Base-by-base conservation (phyloP, 1,140 invertebrate species). In the Zaprionus ornatus region DNA sequence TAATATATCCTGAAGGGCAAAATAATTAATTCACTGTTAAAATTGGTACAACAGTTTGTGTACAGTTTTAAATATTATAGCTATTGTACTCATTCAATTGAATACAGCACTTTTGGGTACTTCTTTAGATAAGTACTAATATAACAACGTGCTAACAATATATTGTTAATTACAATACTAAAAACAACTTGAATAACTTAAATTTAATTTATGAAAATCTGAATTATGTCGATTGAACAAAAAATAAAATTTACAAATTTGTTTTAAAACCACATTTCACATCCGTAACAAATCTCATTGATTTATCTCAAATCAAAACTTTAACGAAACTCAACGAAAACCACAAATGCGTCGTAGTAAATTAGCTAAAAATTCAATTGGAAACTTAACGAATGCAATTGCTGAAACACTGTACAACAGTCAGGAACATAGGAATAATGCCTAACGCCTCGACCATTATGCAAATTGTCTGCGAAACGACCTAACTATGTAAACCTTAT, bases 391-490 rank as follows among this genome's bases (percentile, higher is more conserved):
- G 40, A 40, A n/a, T n/a, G 13, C 37, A 40, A 40, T n/a, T 40
- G 37, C n/a, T 40, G 4, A 40, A 15, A 40, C 15, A 40, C 15
- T 40, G 13, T n/a, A 15, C 4, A 42, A 45, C 2, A n/a, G n/a
- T n/a, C n/a, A 17, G 40, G n/a, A 45, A 45, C 40, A 37, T 15
- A 17, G 40, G 19, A 45, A 45, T 45, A 17, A 45, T 45, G n/a
- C 1, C 40, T 17, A 45, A 62, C 40, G 32, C 66, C 59, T n/a
- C 35, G 72, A 50, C 69, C 61, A 87, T 86, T 86, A 86, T 86
- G 83, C 79, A 86, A 82, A 86, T 86, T 79, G 80, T 66, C 79
- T 69, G 68, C 60, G 68, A 75, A 76, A 82, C 75, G 66, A 82
- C 73, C 75, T 76, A 84, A 80, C 75, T 78, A 78, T 85, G 82